Conservation (phyloP, 2,113 vertebrate genomes). For the Dicaeum eximium region DNA sequence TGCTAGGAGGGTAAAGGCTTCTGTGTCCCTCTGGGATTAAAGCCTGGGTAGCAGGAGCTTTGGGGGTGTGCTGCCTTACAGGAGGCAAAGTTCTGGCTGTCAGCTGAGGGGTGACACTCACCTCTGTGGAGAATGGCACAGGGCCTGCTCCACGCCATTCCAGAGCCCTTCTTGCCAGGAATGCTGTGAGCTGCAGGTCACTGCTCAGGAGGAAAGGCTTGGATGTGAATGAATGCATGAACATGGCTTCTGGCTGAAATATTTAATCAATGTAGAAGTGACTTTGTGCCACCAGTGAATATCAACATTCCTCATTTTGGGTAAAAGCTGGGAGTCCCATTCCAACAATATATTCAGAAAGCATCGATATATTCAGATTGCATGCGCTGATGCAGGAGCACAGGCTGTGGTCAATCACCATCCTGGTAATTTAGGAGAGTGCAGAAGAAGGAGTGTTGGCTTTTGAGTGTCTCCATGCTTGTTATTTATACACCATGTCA, state of each 20-base stretch:
- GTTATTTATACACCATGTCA: slow-evolving; percentile 33
- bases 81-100: neutral
- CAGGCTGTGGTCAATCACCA: slow-evolving; percentile 18
- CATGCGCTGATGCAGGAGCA: neutral
- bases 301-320: neutral
- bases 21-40: neutral
- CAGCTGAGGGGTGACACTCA: neutral
- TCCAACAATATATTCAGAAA: neutral
- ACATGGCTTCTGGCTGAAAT: slow-evolving; percentile 23
- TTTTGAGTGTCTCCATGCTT: slow-evolving; percentile 13
- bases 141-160: neutral
- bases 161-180: neutral
- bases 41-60: neutral
- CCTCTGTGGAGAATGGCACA: neutral
- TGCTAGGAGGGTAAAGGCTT: neutral
- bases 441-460: neutral
- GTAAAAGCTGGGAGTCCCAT: slow-evolving; percentile 10
- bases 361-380: neutral
- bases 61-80: neutral
- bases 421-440: slow-evolving; percentile 8
- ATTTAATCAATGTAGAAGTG: slow-evolving; percentile 39
- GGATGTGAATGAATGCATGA: neutral
- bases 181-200: neutral
- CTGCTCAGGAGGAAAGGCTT: slow-evolving; percentile 12
- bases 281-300: slow-evolving; percentile 15